Conservation (phyloP, 2,888 invertebrate species). For the Villa cingulata region DNA sequence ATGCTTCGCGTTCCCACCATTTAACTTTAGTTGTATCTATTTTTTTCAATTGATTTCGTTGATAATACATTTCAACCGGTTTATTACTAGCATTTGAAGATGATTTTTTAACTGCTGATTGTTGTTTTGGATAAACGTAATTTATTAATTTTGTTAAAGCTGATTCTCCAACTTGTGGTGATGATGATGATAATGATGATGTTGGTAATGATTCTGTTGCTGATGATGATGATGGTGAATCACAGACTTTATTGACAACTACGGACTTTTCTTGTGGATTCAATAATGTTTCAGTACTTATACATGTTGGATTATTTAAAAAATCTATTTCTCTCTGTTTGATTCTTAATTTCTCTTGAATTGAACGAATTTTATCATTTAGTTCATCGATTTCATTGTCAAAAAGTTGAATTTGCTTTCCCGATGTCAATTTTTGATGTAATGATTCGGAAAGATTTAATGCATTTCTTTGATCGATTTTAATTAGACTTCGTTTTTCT, state of each 20-base stretch:
- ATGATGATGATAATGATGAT: not conserved
- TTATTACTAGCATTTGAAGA: not conserved
- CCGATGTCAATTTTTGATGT: conserved; percentile 37
- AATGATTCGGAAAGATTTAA: conserved; percentile 36
- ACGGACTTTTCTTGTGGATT: not conserved
- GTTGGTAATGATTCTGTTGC: not conserved
- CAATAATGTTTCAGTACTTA: not conserved
- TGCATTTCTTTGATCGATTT: conserved; percentile 23
- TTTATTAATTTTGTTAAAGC: conserved; percentile 31
- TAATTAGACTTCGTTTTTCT: conserved; percentile 6
- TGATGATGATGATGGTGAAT: not conserved
- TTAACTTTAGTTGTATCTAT: conserved; percentile 49
- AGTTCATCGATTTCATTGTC: conserved; percentile 39
- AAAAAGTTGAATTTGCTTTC: conserved; percentile 37
- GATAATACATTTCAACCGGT: not conserved
- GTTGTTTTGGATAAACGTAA: conserved; percentile 24
- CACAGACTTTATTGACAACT: not conserved
- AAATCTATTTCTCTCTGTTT: not conserved
- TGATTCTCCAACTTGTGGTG: conserved; percentile 13
- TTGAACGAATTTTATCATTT: conserved; percentile 29
- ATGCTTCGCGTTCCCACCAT: conserved; percentile 62
- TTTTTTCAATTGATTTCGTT: conserved; percentile 8
- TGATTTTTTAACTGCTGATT: not conserved
- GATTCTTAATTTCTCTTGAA: not conserved
- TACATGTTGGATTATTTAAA: not conserved